A percentile compares a stretch with the other conserved stretches of the same genome.
phyloP scores from a whole-genome alignment of 2,113 vertebrate genomes.

The Erinaceus europaeus region DNA sequence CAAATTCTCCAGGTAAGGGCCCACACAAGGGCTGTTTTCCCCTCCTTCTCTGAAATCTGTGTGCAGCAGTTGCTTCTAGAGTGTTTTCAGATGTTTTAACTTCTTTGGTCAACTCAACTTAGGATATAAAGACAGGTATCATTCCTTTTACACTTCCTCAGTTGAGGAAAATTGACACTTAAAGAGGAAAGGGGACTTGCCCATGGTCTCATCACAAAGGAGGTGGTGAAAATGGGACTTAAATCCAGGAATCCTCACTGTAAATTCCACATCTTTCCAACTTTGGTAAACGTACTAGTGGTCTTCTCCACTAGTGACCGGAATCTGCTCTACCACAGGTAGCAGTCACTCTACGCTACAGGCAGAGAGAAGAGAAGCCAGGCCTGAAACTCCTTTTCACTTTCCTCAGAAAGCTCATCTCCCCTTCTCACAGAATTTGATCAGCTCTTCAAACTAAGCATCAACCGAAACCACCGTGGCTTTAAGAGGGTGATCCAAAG shows the following conservation, averaged over 20 bases:
- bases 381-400: background rate
- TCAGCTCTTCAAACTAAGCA: constrained; percentile 93
- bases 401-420: background rate
- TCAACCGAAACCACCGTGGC: constrained; percentile 94
- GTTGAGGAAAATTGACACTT: background rate
- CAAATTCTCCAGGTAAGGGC: constrained; percentile 91
- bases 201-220: background rate
- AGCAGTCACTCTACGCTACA: background rate
- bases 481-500: constrained; percentile 90
- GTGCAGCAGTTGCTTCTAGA: background rate
- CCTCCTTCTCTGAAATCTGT: background rate
- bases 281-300: background rate
- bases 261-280: background rate
- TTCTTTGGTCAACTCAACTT: background rate
- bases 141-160: background rate
- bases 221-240: background rate
- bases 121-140: background rate
- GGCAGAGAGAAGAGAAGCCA: background rate
- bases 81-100: background rate
- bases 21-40: background rate
- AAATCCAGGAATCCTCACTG: background rate
- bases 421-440: constrained; percentile 87
- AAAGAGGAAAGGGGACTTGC: background rate
- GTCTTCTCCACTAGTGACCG: background rate
- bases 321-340: background rate